Evolutionary conservation across 2,797 vertebrate genomes (phyloP).

Genomic region (Gallinago nigripennis): DNA sequence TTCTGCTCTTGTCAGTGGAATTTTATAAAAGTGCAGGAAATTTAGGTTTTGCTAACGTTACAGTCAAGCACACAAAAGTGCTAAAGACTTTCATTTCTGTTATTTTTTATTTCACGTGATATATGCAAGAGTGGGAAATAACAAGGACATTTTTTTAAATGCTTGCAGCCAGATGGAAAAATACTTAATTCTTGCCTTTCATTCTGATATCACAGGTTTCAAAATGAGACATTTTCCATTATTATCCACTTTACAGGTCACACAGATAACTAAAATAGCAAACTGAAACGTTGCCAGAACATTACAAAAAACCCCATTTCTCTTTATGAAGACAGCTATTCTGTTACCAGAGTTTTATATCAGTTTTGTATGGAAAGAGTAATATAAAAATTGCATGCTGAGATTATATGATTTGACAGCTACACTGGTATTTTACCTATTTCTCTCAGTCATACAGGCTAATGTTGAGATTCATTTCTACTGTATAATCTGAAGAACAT

Average conservation of each 20-base stretch:
- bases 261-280: neutral
- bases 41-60: neutral
- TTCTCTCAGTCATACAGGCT: neutral
- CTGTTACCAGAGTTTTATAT: neutral
- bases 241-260: neutral
- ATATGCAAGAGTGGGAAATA: neutral
- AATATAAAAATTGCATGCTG: neutral
- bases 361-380: neutral
- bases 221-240: conserved; percentile 37
- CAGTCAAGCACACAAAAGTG: neutral
- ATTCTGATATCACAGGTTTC: conserved; percentile 14
- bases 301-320: neutral
- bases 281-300: neutral
- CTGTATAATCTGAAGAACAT: neutral
- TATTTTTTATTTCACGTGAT: neutral
- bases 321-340: neutral
- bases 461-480: neutral
- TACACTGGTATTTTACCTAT: neutral
- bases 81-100: neutral
- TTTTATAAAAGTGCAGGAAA: neutral
- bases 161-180: neutral
- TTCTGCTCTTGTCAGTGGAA: neutral
- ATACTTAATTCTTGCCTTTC: conserved; percentile 2
- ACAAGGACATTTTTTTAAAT: neutral
- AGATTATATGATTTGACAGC: neutral